Evolutionary conservation across 2,888 invertebrate species (phyloP), one percentile per base, ranked within the genome.

Genomic region (Vandiemenella viatica): DNA sequence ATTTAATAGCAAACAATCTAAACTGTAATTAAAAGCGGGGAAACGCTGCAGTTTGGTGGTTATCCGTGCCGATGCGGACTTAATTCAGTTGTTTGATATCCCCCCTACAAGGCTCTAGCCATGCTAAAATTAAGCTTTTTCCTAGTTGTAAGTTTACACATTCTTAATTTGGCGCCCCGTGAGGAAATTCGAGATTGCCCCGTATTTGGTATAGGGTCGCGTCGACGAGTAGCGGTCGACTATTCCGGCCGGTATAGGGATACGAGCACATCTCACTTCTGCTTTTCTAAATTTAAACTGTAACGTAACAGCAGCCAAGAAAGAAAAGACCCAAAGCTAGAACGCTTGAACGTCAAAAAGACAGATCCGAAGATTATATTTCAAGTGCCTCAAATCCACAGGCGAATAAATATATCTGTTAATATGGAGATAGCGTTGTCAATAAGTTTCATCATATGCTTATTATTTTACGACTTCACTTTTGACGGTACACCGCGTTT

Each of bases 171-270:
- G 75, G 76, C 67, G 49, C 51, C 46, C 49, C 69, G 71, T 71
- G 68, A 69, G 69, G 77, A 76, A 77, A 77, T 73, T 71, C 73
- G 77, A 77, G 76, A 75, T 75, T 77, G 74, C 70, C 67, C 77
- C 75, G 70, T 75, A 77, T 76, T 73, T 70, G 77, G 77, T 66
- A 69, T 53, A 53, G 42, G 49, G 37, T 32, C 21, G 44, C 21
- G 21, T 37, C 37, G 37, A 44, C 40, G 18, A 32, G 21, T n/a
- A n/a, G 43, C 46, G 43, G 22, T 32, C 19, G 47, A 22, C 46
- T 20, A 21, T 23, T 26, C 47, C 32, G 45, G 49, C 23, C 32
- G 48, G 43, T 43, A 42, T 41, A 21, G 42, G n/a, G 19, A 42
- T 21, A 17, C 13, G 32, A 32, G 32, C 42, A 42, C 42, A 19